Evolutionary conservation across 1,140 invertebrate species (phyloP), one percentile per base, ranked within the genome.

Genomic region (Dinoponera quadriceps): DNA sequence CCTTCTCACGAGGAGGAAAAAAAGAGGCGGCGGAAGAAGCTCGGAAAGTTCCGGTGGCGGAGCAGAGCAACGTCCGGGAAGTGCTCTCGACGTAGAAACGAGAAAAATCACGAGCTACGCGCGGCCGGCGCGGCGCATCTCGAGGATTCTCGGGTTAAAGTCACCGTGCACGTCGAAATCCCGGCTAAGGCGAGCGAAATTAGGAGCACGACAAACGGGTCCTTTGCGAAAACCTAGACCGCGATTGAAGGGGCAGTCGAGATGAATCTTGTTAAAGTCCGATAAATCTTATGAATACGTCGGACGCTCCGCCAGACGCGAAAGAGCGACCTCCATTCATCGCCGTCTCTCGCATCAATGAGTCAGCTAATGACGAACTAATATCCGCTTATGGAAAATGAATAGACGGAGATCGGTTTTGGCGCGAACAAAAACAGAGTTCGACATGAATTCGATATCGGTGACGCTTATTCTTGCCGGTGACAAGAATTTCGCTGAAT

Each of bases 61-160:
- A 65, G 38, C 20, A 22, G 33, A 63, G 55, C 29, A 72, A 18
- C 49, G 55, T 73, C 60, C 63, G 55, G 69, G 59, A 85, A 83
- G 78, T 73, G 60, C 55, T 83, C 66, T 73, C 60, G 62, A 44
- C 80, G 57, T 69, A 38, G 66, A 75, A 82, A 71, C 65, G 78
- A 60, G 78, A 78, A 74, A 84, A 84, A 83, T 84, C 80, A 83
- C 63, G 78, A 63, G 54, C 80, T 49, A 33, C 38, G 57, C 55
- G 72, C 73, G 20, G 73, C 63, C 65, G 54, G 49, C 16, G 65
- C 44, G 63, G 54, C 44, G 83, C 75, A 85, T 85, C 66, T 63
- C 82, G 59, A 84, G 66, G 29, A 65, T 60, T 54, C 48, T 83
- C 29, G 44, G 57, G 49, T 63, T 75, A 62, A 75, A 77, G 81